Evolutionary conservation across 1,140 invertebrate species (phyloP).

Genomic region (Carposina sasakii): DNA sequence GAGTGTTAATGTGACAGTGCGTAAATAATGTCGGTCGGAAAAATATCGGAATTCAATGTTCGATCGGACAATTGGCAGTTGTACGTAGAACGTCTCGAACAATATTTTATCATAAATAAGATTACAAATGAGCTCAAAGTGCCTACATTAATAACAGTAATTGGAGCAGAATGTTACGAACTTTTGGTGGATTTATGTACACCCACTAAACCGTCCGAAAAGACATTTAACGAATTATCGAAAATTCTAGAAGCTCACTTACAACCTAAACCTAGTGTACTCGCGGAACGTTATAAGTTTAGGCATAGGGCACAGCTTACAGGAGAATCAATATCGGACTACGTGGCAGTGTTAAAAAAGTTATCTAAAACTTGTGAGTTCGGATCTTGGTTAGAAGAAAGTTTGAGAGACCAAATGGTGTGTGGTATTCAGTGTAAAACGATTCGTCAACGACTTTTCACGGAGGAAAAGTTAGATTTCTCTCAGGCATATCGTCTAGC

Average conservation of each 20-base stretch:
- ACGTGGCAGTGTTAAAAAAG: constrained; percentile 22
- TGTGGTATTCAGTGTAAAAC: constrained; percentile 4
- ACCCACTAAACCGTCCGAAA: constrained; percentile 21
- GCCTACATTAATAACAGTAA: constrained; percentile 28
- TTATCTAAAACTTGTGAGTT: constrained; percentile 21
- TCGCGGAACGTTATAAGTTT: constrained; percentile 32
- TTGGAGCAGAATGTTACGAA: constrained; percentile 30
- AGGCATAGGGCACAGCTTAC: constrained; percentile 22
- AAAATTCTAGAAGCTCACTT: constrained; percentile 28
- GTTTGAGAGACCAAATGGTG: constrained; percentile 3
- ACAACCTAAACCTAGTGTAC: constrained; percentile 10
- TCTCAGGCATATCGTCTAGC: not conserved
- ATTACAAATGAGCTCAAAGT: constrained; percentile 18
- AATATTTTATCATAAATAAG: constrained; percentile 26
- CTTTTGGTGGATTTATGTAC: constrained; percentile 30
- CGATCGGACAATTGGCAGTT: constrained; percentile 13
- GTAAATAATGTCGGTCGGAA: constrained; percentile 13
- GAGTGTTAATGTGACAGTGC: no score
- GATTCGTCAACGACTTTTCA: not conserved
- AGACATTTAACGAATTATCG: constrained; percentile 25
- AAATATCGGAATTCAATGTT: constrained; percentile 5
- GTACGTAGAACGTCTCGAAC: constrained; percentile 15
- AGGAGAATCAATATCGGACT: constrained; percentile 18
- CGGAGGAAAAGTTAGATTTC: not conserved
- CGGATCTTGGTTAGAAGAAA: constrained; percentile 9